Evolutionary conservation across 2,888 invertebrate genomes (phyloP).

Genomic region (Meandrusa payeni): DNA sequence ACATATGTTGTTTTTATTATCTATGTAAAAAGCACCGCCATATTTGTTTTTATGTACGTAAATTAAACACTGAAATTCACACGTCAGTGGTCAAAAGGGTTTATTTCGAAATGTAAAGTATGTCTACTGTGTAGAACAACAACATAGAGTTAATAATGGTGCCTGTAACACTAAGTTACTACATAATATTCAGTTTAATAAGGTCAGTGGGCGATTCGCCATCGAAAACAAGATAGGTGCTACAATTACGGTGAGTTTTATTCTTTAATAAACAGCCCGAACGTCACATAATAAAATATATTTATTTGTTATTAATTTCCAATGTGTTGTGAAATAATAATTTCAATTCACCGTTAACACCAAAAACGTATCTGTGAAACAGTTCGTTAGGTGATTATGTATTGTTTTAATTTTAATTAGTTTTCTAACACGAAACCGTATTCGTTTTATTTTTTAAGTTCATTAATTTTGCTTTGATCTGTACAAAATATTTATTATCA

Average conservation of each 20-base stretch:
- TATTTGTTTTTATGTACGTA: constrained; percentile 9
- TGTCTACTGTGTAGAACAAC: constrained; percentile 80
- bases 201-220: constrained; percentile 20
- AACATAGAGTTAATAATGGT: constrained; percentile 61
- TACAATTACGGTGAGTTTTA: constrained; percentile 10
- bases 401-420: constrained; percentile 61
- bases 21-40: constrained; percentile 6
- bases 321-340: constrained; percentile 60
- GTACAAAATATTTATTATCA: constrained; percentile 60
- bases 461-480: constrained; percentile 79
- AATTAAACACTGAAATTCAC: too few relatives aligned
- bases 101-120: constrained; percentile 78
- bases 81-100: constrained; percentile 48
- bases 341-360: constrained; percentile 52
- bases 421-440: constrained; percentile 59
- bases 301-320: constrained; percentile 44
- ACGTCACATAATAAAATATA: constrained; percentile 32
- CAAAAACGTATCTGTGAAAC: constrained; percentile 64
- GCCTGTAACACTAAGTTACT: constrained; percentile 41
- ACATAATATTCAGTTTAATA: constrained; percentile 17
- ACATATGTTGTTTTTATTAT: constrained; percentile 22
- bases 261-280: constrained; percentile 11
- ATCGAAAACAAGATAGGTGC: constrained; percentile 16
- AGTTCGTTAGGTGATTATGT: constrained; percentile 70
- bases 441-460: constrained; percentile 69